Evolutionary conservation across 2,113 vertebrate species (phyloP), one percentile per base, ranked within the genome.

Genomic region (Sisor rabdophorus): DNA sequence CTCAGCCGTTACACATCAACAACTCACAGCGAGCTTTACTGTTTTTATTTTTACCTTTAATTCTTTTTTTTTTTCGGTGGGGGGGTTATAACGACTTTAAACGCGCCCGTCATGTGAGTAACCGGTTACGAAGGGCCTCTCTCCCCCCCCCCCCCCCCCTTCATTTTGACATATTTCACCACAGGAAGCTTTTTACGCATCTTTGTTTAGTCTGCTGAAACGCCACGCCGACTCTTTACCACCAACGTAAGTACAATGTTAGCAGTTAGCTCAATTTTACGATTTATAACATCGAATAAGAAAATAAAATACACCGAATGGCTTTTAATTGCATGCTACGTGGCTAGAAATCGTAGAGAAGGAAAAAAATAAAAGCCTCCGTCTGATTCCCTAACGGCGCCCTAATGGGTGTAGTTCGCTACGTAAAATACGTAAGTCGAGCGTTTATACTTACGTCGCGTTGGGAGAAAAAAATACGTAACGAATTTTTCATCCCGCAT

Each of bases 31-130:
- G 68, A 15, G 53, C 28, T 10, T 16, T 10, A 36, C 19, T 71
- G 69, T 70, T 55, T 48, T 24, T 17, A 16, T 47, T n/a, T 13
- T 15, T 13, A 52, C 8, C 15, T 24, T 65, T 65, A 47, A 22
- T 24, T 65, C 40, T 11, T 2, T 7, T 56, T 26, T n/a, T 50
- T 19, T 26, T 3, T 54, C 24, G 16, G 30, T 56, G n/a, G n/a
- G n/a, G n/a, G n/a, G n/a, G 28, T 22, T 24, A 61, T 59, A 24
- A 24, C 30, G 11, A 17, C 63, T 68, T 40, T 40, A 22, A 36
- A 54, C 36, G 19, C 20, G 52, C 13, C 53, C 19, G 64, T 22
- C 71, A 70, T 60, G 75, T 70, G 75, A 77, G 75, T 77, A 59
- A 67, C 2, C 24, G 24, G 30, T 64, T 4, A 40, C 32, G 11